A percentile compares a stretch with the other conserved stretches of the same genome.
phyloP scores from a whole-genome alignment of 1,140 invertebrate genomes.

The Oscheius sp. region DNA sequence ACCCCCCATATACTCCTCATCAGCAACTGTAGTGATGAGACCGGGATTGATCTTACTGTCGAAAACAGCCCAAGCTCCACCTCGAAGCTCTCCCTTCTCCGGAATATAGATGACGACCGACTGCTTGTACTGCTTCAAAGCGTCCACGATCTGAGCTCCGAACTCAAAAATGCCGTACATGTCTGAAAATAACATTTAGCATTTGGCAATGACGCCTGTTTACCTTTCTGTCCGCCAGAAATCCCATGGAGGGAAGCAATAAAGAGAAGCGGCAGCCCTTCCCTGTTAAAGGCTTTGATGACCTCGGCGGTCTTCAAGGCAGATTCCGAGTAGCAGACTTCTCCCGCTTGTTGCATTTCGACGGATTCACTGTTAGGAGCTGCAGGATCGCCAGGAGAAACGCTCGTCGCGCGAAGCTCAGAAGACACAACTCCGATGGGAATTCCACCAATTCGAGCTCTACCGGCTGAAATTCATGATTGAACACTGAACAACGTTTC shows the following conservation, averaged over 20 bases:
- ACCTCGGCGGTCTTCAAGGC: constrained; percentile 82
- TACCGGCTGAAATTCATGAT: constrained; percentile 67
- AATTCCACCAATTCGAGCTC: constrained; percentile 88
- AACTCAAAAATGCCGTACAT: constrained; percentile 99
- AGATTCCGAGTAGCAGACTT: constrained; percentile 98
- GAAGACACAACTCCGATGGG: constrained; percentile 93
- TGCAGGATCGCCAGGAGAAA: constrained; percentile 94
- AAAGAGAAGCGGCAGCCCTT: constrained; percentile 91
- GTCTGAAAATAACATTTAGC: constrained; percentile 68
- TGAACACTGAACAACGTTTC: too few relatives aligned
- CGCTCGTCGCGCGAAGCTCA: constrained; percentile 91
- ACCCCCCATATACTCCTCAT: constrained; percentile 82
- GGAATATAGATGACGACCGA: constrained; percentile 95
- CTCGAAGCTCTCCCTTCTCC: constrained; percentile 87
- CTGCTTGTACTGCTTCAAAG: constrained; percentile 78
- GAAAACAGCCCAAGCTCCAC: constrained; percentile 97
- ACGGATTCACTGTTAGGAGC: constrained; percentile 96
- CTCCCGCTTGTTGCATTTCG: constrained; percentile 70
- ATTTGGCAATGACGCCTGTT: constrained; percentile 13
- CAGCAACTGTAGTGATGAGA: constrained; percentile 98
- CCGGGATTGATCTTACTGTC: constrained; percentile 90
- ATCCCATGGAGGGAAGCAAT: constrained; percentile 99
- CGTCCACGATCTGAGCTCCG: constrained; percentile 96
- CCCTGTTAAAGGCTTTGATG: constrained; percentile 90
- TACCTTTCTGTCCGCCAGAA: constrained; percentile 97